phyloP scores from a whole-genome alignment of 2,888 invertebrate genomes.

The Sthenelais limicola region DNA sequence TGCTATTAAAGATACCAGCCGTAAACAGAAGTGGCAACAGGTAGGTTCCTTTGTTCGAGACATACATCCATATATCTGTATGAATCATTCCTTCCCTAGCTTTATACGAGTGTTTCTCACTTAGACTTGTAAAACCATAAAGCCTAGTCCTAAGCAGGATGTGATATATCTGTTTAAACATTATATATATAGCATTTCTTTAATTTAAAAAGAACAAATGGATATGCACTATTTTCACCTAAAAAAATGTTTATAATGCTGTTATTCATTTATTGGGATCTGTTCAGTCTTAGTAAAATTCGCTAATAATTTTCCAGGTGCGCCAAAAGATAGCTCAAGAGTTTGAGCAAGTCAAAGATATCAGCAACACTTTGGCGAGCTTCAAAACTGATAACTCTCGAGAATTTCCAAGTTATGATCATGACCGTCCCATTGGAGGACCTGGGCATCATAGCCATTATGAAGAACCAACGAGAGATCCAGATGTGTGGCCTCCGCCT shows the following conservation, averaged over 20 bases:
- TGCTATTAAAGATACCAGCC: conserved; percentile 71
- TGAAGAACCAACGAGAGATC: conserved; percentile 82
- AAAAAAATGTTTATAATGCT: background rate
- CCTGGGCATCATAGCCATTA: conserved; percentile 61
- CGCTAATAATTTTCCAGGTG: conserved; percentile 76
- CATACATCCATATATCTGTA: too few species aligned
- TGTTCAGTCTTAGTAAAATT: background rate
- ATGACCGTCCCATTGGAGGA: conserved; percentile 74
- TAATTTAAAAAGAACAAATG: too few species aligned
- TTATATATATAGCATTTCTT: too few species aligned
- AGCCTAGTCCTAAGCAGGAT: too few species aligned
- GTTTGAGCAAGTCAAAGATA: conserved; percentile 90
- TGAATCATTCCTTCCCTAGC: too few species aligned
- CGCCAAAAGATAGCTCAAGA: conserved; percentile 91
- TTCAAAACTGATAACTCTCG: conserved; percentile 78
- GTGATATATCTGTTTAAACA: too few species aligned
- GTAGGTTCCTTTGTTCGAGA: too few species aligned
- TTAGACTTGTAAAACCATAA: too few species aligned
- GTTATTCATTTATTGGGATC: background rate
- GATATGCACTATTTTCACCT: background rate
- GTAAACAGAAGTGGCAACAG: conserved; percentile 76
- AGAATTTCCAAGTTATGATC: conserved; percentile 58
- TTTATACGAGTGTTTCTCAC: too few species aligned
- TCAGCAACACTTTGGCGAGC: conserved; percentile 82
- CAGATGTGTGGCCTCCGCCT: conserved; percentile 88